Evolutionary conservation across 2,797 vertebrate species (phyloP), one percentile per base, ranked within the genome.

Genomic region (Vireo griseus): DNA sequence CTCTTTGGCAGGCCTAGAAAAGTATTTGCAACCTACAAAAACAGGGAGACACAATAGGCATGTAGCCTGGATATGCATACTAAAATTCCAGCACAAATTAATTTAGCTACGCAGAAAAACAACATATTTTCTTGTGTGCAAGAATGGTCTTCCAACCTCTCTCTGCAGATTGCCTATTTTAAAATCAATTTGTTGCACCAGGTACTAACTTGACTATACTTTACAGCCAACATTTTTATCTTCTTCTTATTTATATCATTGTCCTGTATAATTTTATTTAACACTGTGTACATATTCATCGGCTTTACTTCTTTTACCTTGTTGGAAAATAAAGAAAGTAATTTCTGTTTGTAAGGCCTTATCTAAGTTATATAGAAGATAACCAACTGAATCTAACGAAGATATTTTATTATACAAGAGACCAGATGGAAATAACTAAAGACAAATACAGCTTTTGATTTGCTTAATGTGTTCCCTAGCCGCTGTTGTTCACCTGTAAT

Each of bases 31-130:
- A 13, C 44, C 26, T 78, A 66, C 55, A 86, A 84, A 81, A 91
- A 33, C 51, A 33, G 22, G 31, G 44, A 81, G 37, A 25, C n/a
- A 57, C 25, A 67, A 63, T 1, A 73, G 40, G 80, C 94, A 42
- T 84, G 48, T 44, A 76, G 73, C n/a, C 40, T 76, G 73, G 47
- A 48, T 84, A 82, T 35, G 25, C 62, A 42, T 48, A 39, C 28
- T 76, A 24, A 81, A 93, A 84, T 93, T 67, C 69, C 86, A 59
- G 40, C 45, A 59, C 44, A 86, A 93, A 95, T 95, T 81, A 44
- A 88, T 94, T 93, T 69, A 65, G 40, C 86, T 87, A 40, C 44
- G 16, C 82, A 93, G 62, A 75, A 84, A 81, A 94, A 42, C 35
- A 65, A 69, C 54, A 28, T 62, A 57, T 76, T 89, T 94, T 5